Conservation (phyloP, 2,113 vertebrate species). For the Phylloscopus trochilus region DNA sequence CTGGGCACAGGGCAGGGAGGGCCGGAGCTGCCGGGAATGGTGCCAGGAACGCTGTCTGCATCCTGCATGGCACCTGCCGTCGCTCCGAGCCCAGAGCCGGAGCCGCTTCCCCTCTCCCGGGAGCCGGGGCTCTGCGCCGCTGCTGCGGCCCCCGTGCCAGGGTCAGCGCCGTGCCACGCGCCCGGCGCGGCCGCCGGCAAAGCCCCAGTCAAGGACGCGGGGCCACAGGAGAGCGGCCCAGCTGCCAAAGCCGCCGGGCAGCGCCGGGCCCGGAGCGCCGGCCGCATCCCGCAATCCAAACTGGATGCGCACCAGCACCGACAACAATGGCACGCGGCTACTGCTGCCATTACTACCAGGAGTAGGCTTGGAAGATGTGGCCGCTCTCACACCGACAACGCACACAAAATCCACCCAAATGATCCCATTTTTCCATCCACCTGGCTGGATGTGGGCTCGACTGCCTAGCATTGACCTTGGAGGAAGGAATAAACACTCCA, state of each 20-base stretch:
- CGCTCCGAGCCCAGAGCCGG: not conserved
- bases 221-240: too few species aligned
- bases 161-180: not conserved
- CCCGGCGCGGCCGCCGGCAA: too few species aligned
- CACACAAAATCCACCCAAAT: not conserved
- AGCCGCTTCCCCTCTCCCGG: not conserved
- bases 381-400: accelerated
- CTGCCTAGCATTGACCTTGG: too few species aligned
- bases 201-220: too few species aligned
- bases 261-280: too few species aligned
- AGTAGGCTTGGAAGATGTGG: not conserved
- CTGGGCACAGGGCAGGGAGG: not conserved
- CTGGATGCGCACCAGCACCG: too few species aligned
- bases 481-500: not conserved
- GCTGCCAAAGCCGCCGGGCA: too few species aligned
- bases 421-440: accelerated
- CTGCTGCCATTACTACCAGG: not conserved
- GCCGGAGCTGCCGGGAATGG: not conserved
- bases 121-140: not conserved
- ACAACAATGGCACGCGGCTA: not conserved
- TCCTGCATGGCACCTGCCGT: not conserved
- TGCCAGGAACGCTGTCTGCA: not conserved
- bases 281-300: too few species aligned
- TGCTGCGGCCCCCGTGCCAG: not conserved
- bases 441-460: accelerated